These are phyloP conservation scores for Dermochelys coriacea DNA, from an alignment of 2,797 vertebrate species.

Conservation along the genomic window DNA sequence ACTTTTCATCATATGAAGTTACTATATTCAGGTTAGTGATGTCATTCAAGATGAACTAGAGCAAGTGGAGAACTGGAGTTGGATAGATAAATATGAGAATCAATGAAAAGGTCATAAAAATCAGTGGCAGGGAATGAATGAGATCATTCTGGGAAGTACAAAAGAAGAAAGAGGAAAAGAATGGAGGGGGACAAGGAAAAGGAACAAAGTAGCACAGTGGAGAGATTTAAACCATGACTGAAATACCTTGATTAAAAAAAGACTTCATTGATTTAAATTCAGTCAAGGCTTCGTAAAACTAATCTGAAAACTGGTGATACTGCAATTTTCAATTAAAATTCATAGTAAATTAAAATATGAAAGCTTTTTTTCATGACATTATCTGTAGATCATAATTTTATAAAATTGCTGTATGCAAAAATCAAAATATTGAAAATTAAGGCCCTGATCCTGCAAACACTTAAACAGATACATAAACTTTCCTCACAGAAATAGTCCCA, in stretches of 20 bases:
- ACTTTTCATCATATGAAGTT: neutral
- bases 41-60: neutral
- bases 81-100: neutral
- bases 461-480: neutral
- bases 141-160: neutral
- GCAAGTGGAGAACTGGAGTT: neutral
- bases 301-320: neutral
- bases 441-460: neutral
- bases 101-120: neutral
- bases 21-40: neutral
- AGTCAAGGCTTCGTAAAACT: neutral
- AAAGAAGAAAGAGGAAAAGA: neutral
- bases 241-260: neutral
- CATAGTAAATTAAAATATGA: no score
- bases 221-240: no score
- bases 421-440: neutral
- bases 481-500: neutral
- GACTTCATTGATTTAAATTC: neutral
- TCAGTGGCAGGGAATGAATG: neutral
- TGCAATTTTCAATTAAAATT: neutral
- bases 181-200: neutral
- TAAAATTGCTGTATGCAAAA: neutral
- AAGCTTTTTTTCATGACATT: no score
- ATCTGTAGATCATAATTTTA: neutral
- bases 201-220: neutral